A percentile compares a stretch with the other conserved stretches of the same genome.
Evolutionary conservation across 2,113 vertebrate genomes (phyloP).

Genomic region (Lepisosteus osseus): DNA sequence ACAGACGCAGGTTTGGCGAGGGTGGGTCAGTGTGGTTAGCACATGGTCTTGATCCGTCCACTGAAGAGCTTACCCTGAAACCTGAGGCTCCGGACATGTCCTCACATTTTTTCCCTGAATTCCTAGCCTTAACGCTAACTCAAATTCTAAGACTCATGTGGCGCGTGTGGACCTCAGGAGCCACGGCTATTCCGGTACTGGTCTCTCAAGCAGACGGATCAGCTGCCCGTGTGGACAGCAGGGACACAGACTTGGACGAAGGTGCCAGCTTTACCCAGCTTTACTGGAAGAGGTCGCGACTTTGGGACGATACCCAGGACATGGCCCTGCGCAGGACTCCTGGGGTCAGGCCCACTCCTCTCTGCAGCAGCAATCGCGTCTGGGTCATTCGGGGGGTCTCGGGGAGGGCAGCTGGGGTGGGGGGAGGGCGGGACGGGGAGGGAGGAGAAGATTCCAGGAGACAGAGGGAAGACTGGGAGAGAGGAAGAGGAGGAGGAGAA

Average conservation of each 20-base stretch:
- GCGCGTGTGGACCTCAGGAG: no score
- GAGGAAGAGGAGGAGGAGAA: neutral
- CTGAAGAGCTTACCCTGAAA: no score
- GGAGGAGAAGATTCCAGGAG: neutral
- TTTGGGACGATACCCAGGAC: conserved; percentile 27
- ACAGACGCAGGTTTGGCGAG: neutral
- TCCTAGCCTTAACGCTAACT: no score
- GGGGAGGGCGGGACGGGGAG: neutral
- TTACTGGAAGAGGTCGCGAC: conserved; percentile 28
- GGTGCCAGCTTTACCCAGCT: conserved; percentile 16
- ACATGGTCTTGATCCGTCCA: no score
- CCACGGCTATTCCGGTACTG: no score
- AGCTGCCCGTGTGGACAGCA: neutral
- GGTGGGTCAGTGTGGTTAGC: conserved; percentile 4
- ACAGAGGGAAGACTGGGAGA: conserved; percentile 21
- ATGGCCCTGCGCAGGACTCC: conserved; percentile 28
- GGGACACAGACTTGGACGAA: neutral
- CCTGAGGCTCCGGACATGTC: no score
- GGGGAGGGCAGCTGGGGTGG: neutral
- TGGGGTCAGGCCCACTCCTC: conserved; percentile 14
- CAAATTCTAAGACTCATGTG: no score
- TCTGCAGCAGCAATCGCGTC: conserved; percentile 20
- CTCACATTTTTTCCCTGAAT: no score
- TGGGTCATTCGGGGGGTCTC: conserved; percentile 1
- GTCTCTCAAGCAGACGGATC: no score